These are phyloP conservation scores for Aphaenogaster rudis DNA, from an alignment of 1,140 invertebrate species.

Conservation along the genomic window DNA sequence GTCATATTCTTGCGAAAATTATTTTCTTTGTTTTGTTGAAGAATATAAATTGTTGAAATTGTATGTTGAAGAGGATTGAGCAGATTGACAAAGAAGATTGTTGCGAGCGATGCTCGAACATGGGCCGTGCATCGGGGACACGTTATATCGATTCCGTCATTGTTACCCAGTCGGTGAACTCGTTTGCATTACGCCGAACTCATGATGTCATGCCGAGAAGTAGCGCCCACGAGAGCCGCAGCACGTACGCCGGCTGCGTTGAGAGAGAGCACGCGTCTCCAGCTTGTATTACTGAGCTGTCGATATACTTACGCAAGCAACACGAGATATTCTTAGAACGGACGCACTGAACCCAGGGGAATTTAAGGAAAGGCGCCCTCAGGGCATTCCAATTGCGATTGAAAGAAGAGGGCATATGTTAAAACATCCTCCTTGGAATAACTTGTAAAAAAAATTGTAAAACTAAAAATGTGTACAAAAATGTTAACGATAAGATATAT, in stretches of 20 bases:
- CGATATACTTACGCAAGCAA: constrained; percentile 48
- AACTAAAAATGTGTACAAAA: neutral
- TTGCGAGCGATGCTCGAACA: neutral
- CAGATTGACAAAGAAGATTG: neutral
- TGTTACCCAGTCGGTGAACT: constrained; percentile 27
- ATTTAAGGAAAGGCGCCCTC: neutral
- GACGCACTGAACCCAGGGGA: neutral
- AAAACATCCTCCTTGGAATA: neutral
- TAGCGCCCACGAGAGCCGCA: constrained; percentile 59
- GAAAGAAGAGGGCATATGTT: neutral
- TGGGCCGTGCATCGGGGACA: neutral
- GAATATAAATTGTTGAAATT: neutral
- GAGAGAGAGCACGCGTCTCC: neutral
- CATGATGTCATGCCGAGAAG: constrained; percentile 65
- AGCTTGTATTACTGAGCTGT: constrained; percentile 45
- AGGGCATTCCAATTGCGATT: neutral
- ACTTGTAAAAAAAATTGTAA: constrained; percentile 7
- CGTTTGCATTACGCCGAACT: constrained; percentile 16
- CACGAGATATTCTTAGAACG: constrained; percentile 52
- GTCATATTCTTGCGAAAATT: neutral
- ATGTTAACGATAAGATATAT: neutral
- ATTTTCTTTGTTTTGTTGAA: neutral
- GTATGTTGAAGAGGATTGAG: neutral
- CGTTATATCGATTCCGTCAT: constrained; percentile 9
- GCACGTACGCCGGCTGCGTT: constrained; percentile 36